Evolutionary conservation across 1,140 invertebrate genomes (phyloP), one percentile per base, ranked within the genome.

Genomic region (Chironomus tepperi): DNA sequence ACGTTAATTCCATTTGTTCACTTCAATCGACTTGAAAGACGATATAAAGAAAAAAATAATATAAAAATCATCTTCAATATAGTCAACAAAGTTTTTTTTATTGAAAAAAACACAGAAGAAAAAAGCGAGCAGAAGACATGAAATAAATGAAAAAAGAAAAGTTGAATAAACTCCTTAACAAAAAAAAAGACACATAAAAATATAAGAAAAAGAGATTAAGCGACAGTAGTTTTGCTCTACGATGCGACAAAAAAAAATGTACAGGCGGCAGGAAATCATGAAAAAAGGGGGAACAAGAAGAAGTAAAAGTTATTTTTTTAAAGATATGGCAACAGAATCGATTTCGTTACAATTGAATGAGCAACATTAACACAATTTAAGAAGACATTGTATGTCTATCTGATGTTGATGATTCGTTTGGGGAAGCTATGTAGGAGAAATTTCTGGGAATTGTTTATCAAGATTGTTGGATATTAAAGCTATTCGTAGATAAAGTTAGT

Each of bases 101-200:
- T 15, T 57, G 12, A 3, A 57, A 57, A 57, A n/a, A 57, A n/a
- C 47, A 15, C 1, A 47, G 43, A 47, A 47, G n/a, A 57, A 57
- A 57, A 57, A n/a, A n/a, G n/a, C n/a, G n/a, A n/a, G n/a, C n/a
- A n/a, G n/a, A n/a, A 57, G 47, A n/a, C n/a, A n/a, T 3, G 47
- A 57, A 57, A 57, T 57, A 57, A 57, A 57, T n/a, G 10, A 57
- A 57, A n/a, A 15, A n/a, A 57, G 10, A 12, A 57, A 57, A 57
- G 47, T 57, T 57, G 47, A 57, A 57, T 57, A 57, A 57, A 57
- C 47, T 57, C 47, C n/a, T 57, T 57, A 57, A 57, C 47, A 57
- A 57, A 57, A 9, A n/a, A n/a, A 34, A 34, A 34, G 24, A 34
- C 24, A 34, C 24, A 34, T 34, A 34, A 34, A 34, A 34, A 2